These are phyloP conservation scores for Drosophila busckii DNA, from an alignment of 1,140 invertebrate species.

Conservation along the genomic window DNA sequence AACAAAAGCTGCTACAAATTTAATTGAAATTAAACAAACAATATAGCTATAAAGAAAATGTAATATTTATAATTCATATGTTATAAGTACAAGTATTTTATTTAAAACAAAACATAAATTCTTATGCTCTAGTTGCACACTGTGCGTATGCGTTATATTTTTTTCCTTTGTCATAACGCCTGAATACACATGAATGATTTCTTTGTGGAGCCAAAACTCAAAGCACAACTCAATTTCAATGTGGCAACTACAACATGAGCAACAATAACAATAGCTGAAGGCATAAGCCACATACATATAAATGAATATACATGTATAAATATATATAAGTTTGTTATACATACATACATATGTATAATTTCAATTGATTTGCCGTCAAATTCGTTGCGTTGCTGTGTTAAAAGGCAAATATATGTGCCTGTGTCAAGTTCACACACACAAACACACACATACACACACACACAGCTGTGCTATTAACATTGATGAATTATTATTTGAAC, in stretches of 20 bases:
- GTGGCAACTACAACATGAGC: conserved; percentile 33
- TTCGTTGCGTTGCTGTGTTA: conserved; percentile 47
- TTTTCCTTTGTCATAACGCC: conserved; percentile 24
- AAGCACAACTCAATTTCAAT: conserved; percentile 44
- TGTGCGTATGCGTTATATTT: conserved; percentile 16
- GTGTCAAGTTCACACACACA: conserved; percentile 11
- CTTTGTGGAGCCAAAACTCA: conserved; percentile 45
- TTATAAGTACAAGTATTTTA: not conserved
- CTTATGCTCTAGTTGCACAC: conserved; percentile 3
- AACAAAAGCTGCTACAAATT: conserved; percentile 5
- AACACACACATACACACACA: conserved; percentile 20
- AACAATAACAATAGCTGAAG: conserved; percentile 9
- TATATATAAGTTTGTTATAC: conserved; percentile 14
- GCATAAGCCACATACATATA: not conserved
- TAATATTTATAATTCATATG: not conserved
- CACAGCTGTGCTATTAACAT: conserved; percentile 39
- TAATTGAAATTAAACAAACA: conserved; percentile 1
- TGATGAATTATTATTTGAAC: conserved; percentile 66
- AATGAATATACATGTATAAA: conserved; percentile 6
- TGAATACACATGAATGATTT: conserved; percentile 61
- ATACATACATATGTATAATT: conserved; percentile 23
- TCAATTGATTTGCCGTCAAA: conserved; percentile 77
- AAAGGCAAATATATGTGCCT: conserved; percentile 32
- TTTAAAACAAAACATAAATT: not conserved
- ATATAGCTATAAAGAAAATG: not conserved